phyloP scores from a whole-genome alignment of 2,113 vertebrate species.

The Percina caprodes region DNA sequence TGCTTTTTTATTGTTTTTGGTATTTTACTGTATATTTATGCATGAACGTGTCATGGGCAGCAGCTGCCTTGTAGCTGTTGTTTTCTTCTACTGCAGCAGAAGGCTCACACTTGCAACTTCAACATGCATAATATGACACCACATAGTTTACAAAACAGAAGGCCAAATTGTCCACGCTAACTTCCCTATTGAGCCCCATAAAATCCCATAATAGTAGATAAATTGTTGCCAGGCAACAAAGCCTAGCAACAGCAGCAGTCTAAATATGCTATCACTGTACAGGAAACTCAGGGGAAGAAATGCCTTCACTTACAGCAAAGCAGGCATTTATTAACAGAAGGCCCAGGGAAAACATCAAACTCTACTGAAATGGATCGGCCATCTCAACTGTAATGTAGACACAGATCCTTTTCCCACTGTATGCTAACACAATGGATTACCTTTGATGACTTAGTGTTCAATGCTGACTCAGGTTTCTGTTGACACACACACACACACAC shows the following conservation, averaged over 20 bases:
- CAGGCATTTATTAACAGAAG: constrained; percentile 73
- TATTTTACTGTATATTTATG: constrained; percentile 33
- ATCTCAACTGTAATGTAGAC: constrained; percentile 74
- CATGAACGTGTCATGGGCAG: constrained; percentile 25
- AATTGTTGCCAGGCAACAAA: constrained; percentile 70
- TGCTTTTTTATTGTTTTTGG: constrained; percentile 23
- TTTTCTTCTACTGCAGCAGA: constrained; percentile 34
- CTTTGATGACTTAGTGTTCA: constrained; percentile 71
- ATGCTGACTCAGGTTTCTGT: constrained; percentile 73
- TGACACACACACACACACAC: constrained; percentile 59
- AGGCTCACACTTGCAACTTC: constrained; percentile 25
- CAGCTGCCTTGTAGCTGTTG: constrained; percentile 46
- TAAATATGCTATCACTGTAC: constrained; percentile 63
- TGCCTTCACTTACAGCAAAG: constrained; percentile 70
- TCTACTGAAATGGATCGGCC: constrained; percentile 77
- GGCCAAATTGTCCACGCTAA: constrained; percentile 62
- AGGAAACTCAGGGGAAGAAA: constrained; percentile 54
- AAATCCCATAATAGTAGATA: constrained; percentile 79
- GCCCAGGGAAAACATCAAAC: constrained; percentile 69
- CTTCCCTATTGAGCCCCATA: constrained; percentile 49
- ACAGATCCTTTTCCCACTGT: constrained; percentile 70
- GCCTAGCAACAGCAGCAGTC: constrained; percentile 64
- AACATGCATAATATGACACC: constrained; percentile 55
- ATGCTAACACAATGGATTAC: constrained; percentile 69
- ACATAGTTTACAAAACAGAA: constrained; percentile 45